Percentiles rank a stretch among this genome's conserved stretches.
phyloP scores from a whole-genome alignment of 2,888 invertebrate genomes.

The Tenthredo distinguenda region DNA sequence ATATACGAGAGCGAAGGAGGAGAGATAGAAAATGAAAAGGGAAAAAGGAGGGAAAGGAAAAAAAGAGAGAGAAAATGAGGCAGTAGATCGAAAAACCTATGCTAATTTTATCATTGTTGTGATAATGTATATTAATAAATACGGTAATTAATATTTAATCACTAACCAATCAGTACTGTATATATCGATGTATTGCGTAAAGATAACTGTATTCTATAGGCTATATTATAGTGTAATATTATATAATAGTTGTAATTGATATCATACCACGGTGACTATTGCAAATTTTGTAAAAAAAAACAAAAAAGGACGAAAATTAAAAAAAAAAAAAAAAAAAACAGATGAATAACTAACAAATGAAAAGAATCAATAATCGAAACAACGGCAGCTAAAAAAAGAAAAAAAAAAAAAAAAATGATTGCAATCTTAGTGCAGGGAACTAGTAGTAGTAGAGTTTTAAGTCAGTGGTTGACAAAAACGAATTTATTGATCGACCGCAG shows the following conservation, averaged over 20 bases:
- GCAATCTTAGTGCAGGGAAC: conserved; percentile 55
- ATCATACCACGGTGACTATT: conserved; percentile 44
- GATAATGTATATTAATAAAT: conserved; percentile 75
- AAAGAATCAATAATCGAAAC: conserved; percentile 37
- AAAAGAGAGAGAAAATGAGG: neutral
- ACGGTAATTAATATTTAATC: conserved; percentile 73
- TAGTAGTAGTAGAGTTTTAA: conserved; percentile 51
- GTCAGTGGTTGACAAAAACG: conserved; percentile 46
- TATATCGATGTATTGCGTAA: conserved; percentile 75
- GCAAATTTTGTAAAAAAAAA: conserved; percentile 42
- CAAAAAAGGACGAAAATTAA: no score
- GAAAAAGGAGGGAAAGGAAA: neutral
- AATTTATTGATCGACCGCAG: conserved; percentile 62
- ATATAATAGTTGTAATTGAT: conserved; percentile 37
- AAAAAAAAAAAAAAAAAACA: no score
- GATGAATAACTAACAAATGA: neutral
- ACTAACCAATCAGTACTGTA: conserved; percentile 74
- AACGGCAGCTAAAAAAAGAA: conserved; percentile 46
- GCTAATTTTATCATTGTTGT: conserved; percentile 76
- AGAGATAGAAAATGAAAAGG: neutral
- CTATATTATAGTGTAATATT: conserved; percentile 31
- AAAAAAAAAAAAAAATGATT: neutral
- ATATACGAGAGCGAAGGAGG: neutral
- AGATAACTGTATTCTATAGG: conserved; percentile 57
- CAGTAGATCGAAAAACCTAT: conserved; percentile 24